Percentiles rank a stretch among this genome's conserved stretches.
These are phyloP conservation scores for Hyperoplus immaculatus DNA, from an alignment of 2,797 vertebrate species.

Conservation along the genomic window DNA sequence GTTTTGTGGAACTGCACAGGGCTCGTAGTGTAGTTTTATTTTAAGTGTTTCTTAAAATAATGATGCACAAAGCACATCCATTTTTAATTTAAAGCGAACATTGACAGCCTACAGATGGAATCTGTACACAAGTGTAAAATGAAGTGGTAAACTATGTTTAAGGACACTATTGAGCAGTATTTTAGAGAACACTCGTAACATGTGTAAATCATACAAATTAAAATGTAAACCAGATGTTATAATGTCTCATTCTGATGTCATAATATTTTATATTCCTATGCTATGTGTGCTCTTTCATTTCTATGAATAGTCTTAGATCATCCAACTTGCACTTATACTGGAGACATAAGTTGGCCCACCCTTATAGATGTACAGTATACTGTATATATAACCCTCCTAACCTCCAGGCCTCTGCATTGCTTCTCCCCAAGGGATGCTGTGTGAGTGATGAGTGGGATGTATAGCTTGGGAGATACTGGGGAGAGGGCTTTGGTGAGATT, in stretches of 20 bases:
- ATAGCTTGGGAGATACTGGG: slow-evolving; percentile 57
- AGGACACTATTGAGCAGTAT: not conserved
- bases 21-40: not conserved
- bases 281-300: slow-evolving; percentile 5
- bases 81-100: slow-evolving; percentile 32
- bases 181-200: not conserved
- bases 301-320: slow-evolving; percentile 16
- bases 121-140: slow-evolving; percentile 1
- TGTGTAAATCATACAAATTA: slow-evolving; percentile 14
- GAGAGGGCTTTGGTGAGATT: slow-evolving; percentile 68
- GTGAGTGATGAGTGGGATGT: slow-evolving; percentile 76
- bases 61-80: slow-evolving; percentile 22
- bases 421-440: slow-evolving; percentile 58
- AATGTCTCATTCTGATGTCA: slow-evolving; percentile 1
- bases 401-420: slow-evolving; percentile 73
- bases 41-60: slow-evolving; percentile 31
- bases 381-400: slow-evolving; percentile 56
- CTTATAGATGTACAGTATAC: slow-evolving; percentile 10
- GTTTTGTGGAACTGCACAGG: not conserved
- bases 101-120: slow-evolving; percentile 28
- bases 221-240: not conserved
- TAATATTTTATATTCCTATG: not conserved
- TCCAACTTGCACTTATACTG: slow-evolving; percentile 13
- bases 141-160: slow-evolving; percentile 9
- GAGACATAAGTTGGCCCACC: slow-evolving; percentile 44